Evolutionary conservation across 2,888 invertebrate species (phyloP).

Genomic region (Troides helena): DNA sequence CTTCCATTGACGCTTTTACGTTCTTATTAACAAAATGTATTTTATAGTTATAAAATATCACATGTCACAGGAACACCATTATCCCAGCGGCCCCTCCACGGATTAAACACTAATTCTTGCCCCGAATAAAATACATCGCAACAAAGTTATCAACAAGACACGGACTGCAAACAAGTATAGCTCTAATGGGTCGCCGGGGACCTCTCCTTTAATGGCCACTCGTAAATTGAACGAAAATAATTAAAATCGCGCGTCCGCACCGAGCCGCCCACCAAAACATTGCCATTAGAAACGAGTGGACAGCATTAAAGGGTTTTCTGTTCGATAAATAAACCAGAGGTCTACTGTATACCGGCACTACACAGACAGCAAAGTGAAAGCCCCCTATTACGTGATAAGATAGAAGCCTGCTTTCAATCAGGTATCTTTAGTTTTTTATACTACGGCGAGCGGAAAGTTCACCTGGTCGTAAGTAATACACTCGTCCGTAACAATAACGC

Average conservation of each 20-base stretch:
- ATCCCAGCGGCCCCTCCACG: constrained; percentile 46
- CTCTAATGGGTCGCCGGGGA: constrained; percentile 72
- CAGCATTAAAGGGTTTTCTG: constrained; percentile 67
- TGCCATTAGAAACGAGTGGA: constrained; percentile 66
- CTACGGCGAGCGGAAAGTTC: no score
- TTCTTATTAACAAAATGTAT: constrained; percentile 33
- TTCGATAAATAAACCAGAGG: constrained; percentile 70
- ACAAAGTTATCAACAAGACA: constrained; percentile 77
- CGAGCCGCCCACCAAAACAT: constrained; percentile 68
- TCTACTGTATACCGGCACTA: constrained; percentile 38
- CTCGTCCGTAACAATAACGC: no score
- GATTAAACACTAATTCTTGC: constrained; percentile 68
- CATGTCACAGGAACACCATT: constrained; percentile 49
- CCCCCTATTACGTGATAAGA: no score
- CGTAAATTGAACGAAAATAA: constrained; percentile 80
- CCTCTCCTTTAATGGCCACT: constrained; percentile 76
- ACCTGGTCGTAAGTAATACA: no score
- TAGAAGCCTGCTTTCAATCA: no score
- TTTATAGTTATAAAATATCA: constrained; percentile 46
- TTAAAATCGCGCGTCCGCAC: constrained; percentile 73
- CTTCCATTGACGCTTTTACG: constrained; percentile 2
- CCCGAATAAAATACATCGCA: constrained; percentile 67
- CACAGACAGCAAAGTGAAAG: no score
- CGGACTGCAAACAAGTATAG: constrained; percentile 57
- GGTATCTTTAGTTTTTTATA: no score